Evolutionary conservation across 2,888 invertebrate species (phyloP).

Genomic region (Patella depressa): DNA sequence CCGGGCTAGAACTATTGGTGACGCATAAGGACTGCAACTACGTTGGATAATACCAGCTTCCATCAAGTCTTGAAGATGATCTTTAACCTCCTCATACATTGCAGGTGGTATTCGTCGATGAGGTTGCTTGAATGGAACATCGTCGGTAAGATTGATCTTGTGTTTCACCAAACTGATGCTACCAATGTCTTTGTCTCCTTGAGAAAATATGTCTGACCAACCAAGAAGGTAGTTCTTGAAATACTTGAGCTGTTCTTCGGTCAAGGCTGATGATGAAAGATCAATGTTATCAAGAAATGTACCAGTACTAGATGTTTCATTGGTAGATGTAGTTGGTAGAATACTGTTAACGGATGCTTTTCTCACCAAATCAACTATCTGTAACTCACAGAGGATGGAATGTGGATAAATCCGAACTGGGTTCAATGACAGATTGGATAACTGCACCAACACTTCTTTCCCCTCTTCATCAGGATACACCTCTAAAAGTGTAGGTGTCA

Average conservation of each 20-base stretch:
- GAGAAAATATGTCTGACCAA: neutral
- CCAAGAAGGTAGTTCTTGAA: neutral
- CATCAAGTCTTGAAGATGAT: neutral
- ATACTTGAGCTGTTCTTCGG: neutral
- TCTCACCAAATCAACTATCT: neutral
- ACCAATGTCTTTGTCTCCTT: neutral
- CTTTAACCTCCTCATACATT: neutral
- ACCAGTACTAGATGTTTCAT: neutral
- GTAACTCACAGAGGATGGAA: neutral
- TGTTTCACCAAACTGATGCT: neutral
- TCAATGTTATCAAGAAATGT: neutral
- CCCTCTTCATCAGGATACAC: neutral
- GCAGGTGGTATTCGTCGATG: neutral
- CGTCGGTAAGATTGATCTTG: neutral
- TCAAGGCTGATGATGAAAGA: neutral
- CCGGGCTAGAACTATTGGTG: slow-evolving; percentile 18
- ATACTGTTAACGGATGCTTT: neutral
- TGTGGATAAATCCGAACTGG: neutral
- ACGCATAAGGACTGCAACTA: no score
- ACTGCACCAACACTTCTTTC: neutral
- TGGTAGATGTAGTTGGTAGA: no score
- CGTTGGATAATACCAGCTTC: neutral
- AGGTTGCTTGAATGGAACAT: neutral
- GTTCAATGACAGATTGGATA: neutral
- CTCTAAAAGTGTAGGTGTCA: neutral